A percentile compares a stretch with the other conserved stretches of the same genome.
Conservation (phyloP, 2,113 vertebrate genomes). For the Amblyornis subalaris region DNA sequence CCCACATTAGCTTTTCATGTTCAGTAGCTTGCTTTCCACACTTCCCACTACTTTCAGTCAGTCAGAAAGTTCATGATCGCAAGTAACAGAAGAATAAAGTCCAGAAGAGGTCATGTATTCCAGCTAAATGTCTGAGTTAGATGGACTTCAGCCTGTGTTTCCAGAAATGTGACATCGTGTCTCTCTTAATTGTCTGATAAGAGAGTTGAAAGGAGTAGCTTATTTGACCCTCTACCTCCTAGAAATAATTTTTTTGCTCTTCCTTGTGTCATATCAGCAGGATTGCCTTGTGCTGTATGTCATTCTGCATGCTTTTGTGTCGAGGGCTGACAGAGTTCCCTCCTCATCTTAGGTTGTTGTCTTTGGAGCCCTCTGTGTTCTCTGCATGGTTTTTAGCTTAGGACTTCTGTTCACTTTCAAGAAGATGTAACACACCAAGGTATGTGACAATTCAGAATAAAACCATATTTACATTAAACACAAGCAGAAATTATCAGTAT, state of each 20-base stretch:
- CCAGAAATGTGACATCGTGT: not conserved
- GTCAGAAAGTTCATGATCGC: not conserved
- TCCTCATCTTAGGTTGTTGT: fast-evolving
- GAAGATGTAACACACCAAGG: not conserved
- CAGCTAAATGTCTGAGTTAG: not conserved
- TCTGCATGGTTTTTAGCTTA: not conserved
- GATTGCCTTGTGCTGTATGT: not conserved
- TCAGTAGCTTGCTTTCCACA: not conserved
- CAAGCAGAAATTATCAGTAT: not conserved
- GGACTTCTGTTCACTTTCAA: not conserved
- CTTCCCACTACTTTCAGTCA: not conserved
- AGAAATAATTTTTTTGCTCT: not conserved
- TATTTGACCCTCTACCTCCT: not conserved
- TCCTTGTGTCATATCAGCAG: not conserved
- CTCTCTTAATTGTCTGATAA: not conserved
- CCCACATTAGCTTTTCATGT: not conserved
- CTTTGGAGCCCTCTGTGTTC: not conserved
- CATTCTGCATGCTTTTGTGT: not conserved
- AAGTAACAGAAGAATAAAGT: not conserved
- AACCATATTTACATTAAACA: not conserved
- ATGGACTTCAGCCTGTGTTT: not conserved
- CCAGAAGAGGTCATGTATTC: not conserved
- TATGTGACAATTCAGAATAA: not conserved
- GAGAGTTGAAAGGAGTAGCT: not conserved
- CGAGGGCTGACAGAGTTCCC: not conserved